Evolutionary conservation across 2,888 invertebrate species (phyloP).

Genomic region (Minunthozetes semirufus): DNA sequence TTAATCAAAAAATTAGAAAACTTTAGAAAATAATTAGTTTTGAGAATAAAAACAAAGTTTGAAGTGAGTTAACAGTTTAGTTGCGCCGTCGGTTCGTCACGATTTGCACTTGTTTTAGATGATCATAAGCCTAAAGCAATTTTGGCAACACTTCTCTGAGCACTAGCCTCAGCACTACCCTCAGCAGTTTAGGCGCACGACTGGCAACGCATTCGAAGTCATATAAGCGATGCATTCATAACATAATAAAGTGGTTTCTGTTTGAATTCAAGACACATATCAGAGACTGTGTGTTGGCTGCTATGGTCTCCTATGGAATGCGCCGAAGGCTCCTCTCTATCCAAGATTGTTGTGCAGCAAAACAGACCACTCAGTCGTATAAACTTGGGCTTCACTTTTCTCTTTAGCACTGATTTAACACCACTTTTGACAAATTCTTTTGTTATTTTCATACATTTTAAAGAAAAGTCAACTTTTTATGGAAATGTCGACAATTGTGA

Average conservation of each 20-base stretch:
- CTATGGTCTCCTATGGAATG: neutral
- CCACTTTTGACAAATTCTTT: neutral
- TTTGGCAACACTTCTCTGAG: too few species aligned
- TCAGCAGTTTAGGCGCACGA: slow-evolving; percentile 24
- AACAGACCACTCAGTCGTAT: neutral
- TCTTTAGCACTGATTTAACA: neutral
- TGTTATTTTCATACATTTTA: neutral
- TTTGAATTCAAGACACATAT: neutral
- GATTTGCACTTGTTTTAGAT: slow-evolving; percentile 3
- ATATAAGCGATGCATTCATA: neutral
- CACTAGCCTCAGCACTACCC: too few species aligned
- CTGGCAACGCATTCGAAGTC: slow-evolving; percentile 1
- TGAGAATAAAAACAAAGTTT: neutral
- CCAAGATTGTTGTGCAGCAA: neutral
- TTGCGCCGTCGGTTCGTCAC: neutral
- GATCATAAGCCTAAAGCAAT: neutral
- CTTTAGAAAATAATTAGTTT: neutral
- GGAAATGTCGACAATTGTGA: neutral
- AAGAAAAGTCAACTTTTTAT: neutral
- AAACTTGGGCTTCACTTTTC: too few species aligned
- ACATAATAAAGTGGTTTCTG: slow-evolving; percentile 7
- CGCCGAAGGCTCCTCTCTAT: neutral
- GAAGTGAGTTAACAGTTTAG: neutral
- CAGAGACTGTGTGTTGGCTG: neutral
- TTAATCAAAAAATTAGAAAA: too few species aligned